Conservation (phyloP, 2,113 vertebrate genomes). For the Colistium nudipinnis region DNA sequence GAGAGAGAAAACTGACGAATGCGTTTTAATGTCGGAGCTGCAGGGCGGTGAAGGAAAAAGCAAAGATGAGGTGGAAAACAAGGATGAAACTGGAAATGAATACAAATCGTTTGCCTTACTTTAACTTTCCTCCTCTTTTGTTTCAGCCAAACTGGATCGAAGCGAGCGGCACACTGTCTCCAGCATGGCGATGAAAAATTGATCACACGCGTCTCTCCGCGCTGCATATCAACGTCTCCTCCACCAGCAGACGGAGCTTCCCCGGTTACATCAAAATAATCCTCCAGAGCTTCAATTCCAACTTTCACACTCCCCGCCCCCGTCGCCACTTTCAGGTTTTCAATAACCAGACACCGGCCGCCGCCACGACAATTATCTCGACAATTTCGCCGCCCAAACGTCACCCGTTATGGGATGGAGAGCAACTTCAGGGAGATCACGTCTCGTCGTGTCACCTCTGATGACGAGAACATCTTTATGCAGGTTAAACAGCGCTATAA, state of each 20-base stretch:
- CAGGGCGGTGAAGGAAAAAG: conserved; percentile 24
- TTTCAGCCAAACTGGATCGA: neutral
- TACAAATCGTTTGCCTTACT: conserved; percentile 35
- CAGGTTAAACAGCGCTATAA: neutral
- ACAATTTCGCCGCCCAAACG: conserved; percentile 25
- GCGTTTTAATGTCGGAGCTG: conserved; percentile 45
- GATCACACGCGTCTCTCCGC: conserved; percentile 44
- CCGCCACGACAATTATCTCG: conserved; percentile 28
- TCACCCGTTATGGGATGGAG: neutral
- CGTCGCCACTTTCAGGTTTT: conserved; percentile 45
- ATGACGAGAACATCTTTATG: neutral
- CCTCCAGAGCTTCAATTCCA: conserved; percentile 42
- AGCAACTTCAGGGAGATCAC: conserved; percentile 18
- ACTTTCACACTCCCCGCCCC: conserved; percentile 31
- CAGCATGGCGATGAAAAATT: conserved; percentile 49
- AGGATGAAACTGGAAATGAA: conserved; percentile 41
- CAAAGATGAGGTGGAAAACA: conserved; percentile 45
- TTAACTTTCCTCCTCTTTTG: conserved; percentile 29
- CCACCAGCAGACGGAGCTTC: conserved; percentile 28
- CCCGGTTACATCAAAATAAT: conserved; percentile 38
- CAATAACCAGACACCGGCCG: conserved; percentile 36
- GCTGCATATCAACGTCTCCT: conserved; percentile 19
- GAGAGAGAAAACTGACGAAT: conserved; percentile 16
- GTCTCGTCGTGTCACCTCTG: conserved; percentile 7
- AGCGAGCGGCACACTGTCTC: conserved; percentile 2